phyloP scores from a whole-genome alignment of 2,888 invertebrate species.

The Odontothrips loti region DNA sequence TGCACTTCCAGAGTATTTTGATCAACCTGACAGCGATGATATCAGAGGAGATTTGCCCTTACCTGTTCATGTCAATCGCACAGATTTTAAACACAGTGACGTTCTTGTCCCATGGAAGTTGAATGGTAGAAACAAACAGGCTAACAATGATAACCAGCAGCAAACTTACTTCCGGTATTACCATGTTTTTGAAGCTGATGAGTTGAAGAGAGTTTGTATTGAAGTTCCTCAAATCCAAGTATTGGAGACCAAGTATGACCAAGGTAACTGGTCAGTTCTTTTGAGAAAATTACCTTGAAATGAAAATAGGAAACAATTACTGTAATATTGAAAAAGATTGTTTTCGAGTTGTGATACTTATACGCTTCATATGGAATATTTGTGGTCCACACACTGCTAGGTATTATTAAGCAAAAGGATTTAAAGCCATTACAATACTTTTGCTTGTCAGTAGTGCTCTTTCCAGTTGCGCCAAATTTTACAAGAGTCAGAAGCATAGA shows the following conservation, averaged over 20 bases:
- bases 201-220: constrained; percentile 64
- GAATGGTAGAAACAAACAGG: constrained; percentile 48
- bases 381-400: too few relatives aligned
- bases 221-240: constrained; percentile 54
- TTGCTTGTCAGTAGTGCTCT: too few relatives aligned
- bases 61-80: constrained; percentile 86
- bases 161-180: constrained; percentile 78
- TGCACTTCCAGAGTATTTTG: not conserved
- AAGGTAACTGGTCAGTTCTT: constrained; percentile 93
- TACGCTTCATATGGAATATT: too few relatives aligned
- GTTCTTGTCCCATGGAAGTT: constrained; percentile 94
- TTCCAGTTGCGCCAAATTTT: too few relatives aligned
- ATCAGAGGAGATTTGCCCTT: constrained; percentile 44
- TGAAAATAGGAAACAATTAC: not conserved
- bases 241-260: constrained; percentile 77
- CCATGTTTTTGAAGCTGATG: constrained; percentile 85
- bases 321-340: not conserved
- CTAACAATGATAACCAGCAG: constrained; percentile 45
- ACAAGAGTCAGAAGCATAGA: too few relatives aligned
- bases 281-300: constrained; percentile 55
- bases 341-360: too few relatives aligned
- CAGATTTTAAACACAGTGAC: constrained; percentile 84
- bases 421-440: too few relatives aligned
- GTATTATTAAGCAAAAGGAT: too few relatives aligned
- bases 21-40: not conserved